phyloP scores from a whole-genome alignment of 30 jellyfish, hydroid and myxozoan species.

The Hydra vulgaris region DNA sequence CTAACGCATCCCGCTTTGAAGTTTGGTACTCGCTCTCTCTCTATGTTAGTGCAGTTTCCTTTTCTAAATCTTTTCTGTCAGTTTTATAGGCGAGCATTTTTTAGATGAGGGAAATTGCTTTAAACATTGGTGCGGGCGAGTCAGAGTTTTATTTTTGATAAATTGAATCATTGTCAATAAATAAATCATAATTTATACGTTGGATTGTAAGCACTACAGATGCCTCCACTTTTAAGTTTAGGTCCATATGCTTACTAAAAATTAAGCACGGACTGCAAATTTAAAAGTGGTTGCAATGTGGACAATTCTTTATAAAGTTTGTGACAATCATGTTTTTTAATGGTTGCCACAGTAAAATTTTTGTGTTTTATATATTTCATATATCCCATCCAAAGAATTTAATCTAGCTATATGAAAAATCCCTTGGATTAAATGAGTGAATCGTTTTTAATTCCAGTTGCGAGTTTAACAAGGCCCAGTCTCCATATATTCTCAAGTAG shows the following conservation, averaged over 20 bases:
- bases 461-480: too few species aligned
- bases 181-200: not conserved
- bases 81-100: not conserved
- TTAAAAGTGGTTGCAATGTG: not conserved
- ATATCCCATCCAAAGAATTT: too few species aligned
- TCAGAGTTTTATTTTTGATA: conserved; percentile 37
- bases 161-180: conserved; percentile 10
- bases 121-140: not conserved
- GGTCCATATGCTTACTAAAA: too few species aligned
- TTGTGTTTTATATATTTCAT: not conserved
- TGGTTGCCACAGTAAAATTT: not conserved
- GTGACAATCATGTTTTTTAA: not conserved
- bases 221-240: not conserved
- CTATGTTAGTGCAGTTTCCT: not conserved
- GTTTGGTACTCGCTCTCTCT: not conserved
- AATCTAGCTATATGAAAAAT: too few species aligned
- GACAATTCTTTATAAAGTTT: not conserved
- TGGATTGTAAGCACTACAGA: not conserved
- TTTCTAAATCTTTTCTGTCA: not conserved
- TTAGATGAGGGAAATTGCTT: not conserved
- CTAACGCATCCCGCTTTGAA: not conserved
- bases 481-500: too few species aligned
- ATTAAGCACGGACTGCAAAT: too few species aligned
- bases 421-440: too few species aligned
- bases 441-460: too few species aligned